A percentile compares a stretch with the other conserved stretches of the same genome.
Evolutionary conservation across 2,888 invertebrate genomes (phyloP).

Genomic region (Pristionchus arcanus): DNA sequence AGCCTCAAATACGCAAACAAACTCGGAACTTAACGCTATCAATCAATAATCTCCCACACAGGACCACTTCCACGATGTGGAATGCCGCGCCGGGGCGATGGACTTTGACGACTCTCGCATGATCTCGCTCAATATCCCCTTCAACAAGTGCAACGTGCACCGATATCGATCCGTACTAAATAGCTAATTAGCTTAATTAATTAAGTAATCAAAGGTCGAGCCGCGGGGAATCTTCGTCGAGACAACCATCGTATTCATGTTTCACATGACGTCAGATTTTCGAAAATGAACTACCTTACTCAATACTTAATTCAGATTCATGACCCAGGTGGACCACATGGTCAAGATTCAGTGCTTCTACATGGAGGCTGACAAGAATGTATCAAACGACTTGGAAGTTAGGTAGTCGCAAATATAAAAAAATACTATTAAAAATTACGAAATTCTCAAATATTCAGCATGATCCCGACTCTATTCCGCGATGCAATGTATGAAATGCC

Average conservation of each 20-base stretch:
- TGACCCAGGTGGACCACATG: slow-evolving; percentile 79
- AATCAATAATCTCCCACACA: slow-evolving; percentile 25
- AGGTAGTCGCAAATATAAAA: slow-evolving; percentile 65
- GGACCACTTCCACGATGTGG: slow-evolving; percentile 76
- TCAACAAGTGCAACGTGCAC: slow-evolving; percentile 77
- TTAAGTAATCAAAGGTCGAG: slow-evolving; percentile 68
- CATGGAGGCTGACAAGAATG: slow-evolving; percentile 79
- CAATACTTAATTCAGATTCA: slow-evolving; percentile 62
- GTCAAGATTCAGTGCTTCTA: slow-evolving; percentile 79
- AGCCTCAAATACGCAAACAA: no score
- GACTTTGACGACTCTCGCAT: slow-evolving; percentile 72
- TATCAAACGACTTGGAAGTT: slow-evolving; percentile 77
- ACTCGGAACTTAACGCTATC: neutral
- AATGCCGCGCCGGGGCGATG: slow-evolving; percentile 77
- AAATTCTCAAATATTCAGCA: slow-evolving; percentile 72
- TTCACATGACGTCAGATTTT: slow-evolving; percentile 69
- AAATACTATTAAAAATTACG: no score
- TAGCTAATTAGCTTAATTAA: neutral
- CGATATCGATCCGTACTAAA: slow-evolving; percentile 76
- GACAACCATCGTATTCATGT: slow-evolving; percentile 78
- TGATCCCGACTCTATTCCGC: slow-evolving; percentile 78
- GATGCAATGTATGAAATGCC: slow-evolving; percentile 79
- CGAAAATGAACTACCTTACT: neutral
- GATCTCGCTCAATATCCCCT: slow-evolving; percentile 77
- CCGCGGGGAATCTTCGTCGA: slow-evolving; percentile 79